Conservation (phyloP, 1,140 invertebrate species). For the Arctopsyche grandis region DNA sequence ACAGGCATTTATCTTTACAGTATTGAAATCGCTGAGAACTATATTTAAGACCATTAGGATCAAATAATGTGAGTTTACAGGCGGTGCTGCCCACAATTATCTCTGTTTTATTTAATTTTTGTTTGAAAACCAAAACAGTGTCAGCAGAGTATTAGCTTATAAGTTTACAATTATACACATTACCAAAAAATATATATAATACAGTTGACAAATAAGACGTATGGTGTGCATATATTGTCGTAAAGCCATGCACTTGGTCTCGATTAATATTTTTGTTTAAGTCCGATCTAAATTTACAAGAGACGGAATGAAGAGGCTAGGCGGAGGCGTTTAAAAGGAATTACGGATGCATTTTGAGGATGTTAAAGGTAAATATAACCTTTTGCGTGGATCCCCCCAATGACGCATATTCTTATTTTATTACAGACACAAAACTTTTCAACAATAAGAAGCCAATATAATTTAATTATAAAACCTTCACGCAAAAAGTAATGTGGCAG, state of each 20-base stretch:
- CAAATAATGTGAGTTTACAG: slow-evolving; percentile 60
- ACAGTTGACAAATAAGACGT: slow-evolving; percentile 44
- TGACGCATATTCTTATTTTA: slow-evolving; percentile 53
- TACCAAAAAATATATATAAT: slow-evolving; percentile 47
- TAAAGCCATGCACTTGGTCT: slow-evolving; percentile 52
- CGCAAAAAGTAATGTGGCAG: slow-evolving; percentile 62
- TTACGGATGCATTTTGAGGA: slow-evolving; percentile 59
- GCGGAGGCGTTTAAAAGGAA: slow-evolving; percentile 61
- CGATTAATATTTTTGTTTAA: slow-evolving; percentile 40
- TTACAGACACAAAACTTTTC: slow-evolving; percentile 1
- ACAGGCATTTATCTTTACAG: slow-evolving; percentile 34
- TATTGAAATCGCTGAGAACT: slow-evolving; percentile 18
- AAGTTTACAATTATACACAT: slow-evolving; percentile 49
- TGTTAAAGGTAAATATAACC: slow-evolving; percentile 48
- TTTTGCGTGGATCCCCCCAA: slow-evolving; percentile 46
- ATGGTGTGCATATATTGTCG: slow-evolving; percentile 49
- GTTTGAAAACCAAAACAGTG: slow-evolving; percentile 55
- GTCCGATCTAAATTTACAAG: slow-evolving; percentile 38
- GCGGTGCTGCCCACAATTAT: slow-evolving; percentile 63
- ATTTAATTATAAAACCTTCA: slow-evolving; percentile 42
- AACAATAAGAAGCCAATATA: slow-evolving; percentile 29
- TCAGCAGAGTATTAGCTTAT: slow-evolving; percentile 45
- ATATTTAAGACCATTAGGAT: slow-evolving; percentile 34
- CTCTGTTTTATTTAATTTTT: slow-evolving; percentile 57
- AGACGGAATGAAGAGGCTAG: slow-evolving; percentile 57